Evolutionary conservation across 1,140 invertebrate genomes (phyloP).

Genomic region (Drosophila subobscura): DNA sequence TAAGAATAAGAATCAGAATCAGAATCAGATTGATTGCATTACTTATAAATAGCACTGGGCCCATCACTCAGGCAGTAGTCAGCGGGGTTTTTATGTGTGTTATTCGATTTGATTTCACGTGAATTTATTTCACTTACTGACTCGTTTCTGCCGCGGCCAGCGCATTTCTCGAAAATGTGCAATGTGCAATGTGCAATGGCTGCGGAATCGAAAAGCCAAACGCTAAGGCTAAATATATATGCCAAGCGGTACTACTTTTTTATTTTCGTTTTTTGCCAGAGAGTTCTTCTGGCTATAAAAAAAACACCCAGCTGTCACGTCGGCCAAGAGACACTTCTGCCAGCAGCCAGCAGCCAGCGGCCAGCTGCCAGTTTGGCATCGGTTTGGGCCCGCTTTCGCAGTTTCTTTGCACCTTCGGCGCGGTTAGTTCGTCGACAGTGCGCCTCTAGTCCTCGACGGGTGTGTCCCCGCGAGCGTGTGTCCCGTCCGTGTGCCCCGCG

Average conservation of each 20-base stretch:
- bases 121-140: too few species aligned
- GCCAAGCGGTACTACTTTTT: conserved; percentile 43
- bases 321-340: too few species aligned
- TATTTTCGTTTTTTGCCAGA: conserved; percentile 17
- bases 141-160: conserved; percentile 49
- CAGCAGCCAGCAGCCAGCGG: not conserved
- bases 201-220: conserved; percentile 29
- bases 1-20: not conserved
- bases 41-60: not conserved
- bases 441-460: conserved; percentile 32
- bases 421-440: conserved; percentile 29
- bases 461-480: conserved; percentile 46
- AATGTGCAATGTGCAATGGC: conserved; percentile 74
- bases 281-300: conserved; percentile 25
- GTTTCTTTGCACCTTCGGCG: conserved; percentile 51
- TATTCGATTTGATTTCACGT: too few species aligned
- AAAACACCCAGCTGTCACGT: conserved; percentile 63
- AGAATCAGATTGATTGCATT: not conserved
- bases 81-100: too few species aligned
- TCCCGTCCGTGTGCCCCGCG: conserved; percentile 42
- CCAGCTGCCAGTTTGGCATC: conserved; percentile 13
- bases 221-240: conserved; percentile 64
- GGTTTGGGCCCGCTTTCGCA: conserved; percentile 48
- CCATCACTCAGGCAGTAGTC: too few species aligned
- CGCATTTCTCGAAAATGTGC: conserved; percentile 66